Evolutionary conservation across 2,113 vertebrate species (phyloP), one percentile per base, ranked within the genome.

Genomic region (Oncorhynchus gorbuscha): DNA sequence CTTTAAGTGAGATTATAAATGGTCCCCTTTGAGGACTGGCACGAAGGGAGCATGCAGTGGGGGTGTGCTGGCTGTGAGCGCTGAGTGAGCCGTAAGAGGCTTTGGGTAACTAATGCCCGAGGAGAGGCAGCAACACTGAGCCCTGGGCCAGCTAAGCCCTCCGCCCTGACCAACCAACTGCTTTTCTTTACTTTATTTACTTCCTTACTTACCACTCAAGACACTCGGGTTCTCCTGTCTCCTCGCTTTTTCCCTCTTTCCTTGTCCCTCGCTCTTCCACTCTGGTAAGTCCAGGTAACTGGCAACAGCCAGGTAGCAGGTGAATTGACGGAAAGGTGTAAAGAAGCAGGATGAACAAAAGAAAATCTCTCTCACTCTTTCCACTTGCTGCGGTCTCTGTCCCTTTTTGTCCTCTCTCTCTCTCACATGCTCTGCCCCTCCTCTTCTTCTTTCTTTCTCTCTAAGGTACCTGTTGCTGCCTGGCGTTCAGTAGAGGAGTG

Each of bases 61-160:
- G 59, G 51, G 59, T 71, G 69, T 75, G 73, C 65, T 12, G 70
- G 74, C 71, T 74, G 70, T 68, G 62, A 55, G 51, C 12, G 51
- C 13, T 14, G 51, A 55, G 51, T 14, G 51, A 16, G 76, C 84
- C 81, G 65, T 93, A 93, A 93, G 91, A 90, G 85, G 93, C 89
- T 94, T 94, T 93, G 68, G 77, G 75, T 80, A 55, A 55, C 51
- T 88, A 92, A 94, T 93, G 86, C 89, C 20, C 45, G 55, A 48
- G 72, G 84, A 84, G 51, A 55, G 51, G 79, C 84, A 85, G 79
- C 80, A 49, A 81, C 82, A 26, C 69, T 65, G 76, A 39, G 81
- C 80, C 83, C 87, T 55, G 78, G 71, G 22, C 39, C 76, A 22
- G 77, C 71, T 89, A 86, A 87, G 83, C 79, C 75, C 74, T 68